Conservation (phyloP, 2,797 vertebrate species). For the Pogonophryne albipinna region DNA sequence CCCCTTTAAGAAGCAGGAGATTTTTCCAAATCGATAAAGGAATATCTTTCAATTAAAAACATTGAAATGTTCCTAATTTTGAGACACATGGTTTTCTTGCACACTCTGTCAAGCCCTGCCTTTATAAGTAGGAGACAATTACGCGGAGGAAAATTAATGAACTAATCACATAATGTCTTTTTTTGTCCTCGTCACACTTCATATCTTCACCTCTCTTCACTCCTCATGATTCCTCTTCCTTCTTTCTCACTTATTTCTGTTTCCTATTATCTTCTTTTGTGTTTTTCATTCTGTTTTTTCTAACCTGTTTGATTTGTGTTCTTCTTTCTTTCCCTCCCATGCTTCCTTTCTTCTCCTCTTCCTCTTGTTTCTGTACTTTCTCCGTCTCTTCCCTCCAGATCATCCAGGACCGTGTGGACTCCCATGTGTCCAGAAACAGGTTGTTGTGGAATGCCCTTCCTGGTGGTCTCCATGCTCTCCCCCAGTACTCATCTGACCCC, state of each 20-base stretch:
- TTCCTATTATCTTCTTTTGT: neutral
- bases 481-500: constrained; percentile 85
- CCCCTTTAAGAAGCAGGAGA: neutral
- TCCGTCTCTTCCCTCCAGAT: constrained; percentile 70
- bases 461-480: constrained; percentile 84
- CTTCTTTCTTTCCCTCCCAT: neutral
- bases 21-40: neutral
- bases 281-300: neutral
- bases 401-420: constrained; percentile 84
- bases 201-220: neutral
- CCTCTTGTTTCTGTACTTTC: neutral
- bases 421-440: constrained; percentile 81
- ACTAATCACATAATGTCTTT: neutral
- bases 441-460: constrained; percentile 87
- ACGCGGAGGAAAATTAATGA: no score
- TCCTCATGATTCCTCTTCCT: neutral
- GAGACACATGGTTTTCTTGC: neutral
- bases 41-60: neutral
- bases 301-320: neutral
- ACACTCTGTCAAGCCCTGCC: no score
- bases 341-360: no score
- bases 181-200: neutral
- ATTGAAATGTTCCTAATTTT: no score
- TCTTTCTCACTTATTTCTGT: neutral
- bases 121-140: no score